These are phyloP conservation scores for Lasioglossum calceatum DNA, from an alignment of 2,888 invertebrate species.

Conservation along the genomic window DNA sequence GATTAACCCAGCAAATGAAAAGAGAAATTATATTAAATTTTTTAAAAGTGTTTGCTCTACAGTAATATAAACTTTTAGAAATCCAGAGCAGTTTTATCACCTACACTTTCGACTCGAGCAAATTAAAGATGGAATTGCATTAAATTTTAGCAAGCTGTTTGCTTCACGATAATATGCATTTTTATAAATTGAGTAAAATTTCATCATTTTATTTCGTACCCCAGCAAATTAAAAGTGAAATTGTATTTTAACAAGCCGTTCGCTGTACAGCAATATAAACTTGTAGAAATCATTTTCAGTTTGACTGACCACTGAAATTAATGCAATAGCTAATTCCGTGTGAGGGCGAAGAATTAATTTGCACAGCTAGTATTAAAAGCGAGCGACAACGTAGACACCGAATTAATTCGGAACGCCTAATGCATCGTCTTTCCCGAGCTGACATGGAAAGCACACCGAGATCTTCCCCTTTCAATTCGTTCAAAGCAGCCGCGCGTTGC, in stretches of 20 bases:
- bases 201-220: neutral
- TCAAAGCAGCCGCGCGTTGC: neutral
- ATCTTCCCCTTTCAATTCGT: neutral
- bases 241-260: neutral
- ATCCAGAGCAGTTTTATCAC: neutral
- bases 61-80: no score
- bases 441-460: neutral
- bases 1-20: neutral
- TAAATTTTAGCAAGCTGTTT: no score
- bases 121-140: no score
- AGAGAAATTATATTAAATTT: neutral
- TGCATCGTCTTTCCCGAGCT: neutral
- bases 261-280: neutral
- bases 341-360: neutral
- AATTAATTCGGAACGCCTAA: neutral
- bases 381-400: neutral
- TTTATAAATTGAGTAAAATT: neutral
- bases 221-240: neutral
- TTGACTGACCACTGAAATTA: neutral
- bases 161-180: neutral
- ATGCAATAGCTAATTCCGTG: neutral
- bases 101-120: no score
- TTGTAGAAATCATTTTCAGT: neutral
- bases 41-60: no score
- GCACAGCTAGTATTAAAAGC: neutral